A percentile compares a stretch with the other conserved stretches of the same genome.
These are phyloP conservation scores for Notodonta ziczac DNA, from an alignment of 2,888 invertebrate species.

Conservation along the genomic window DNA sequence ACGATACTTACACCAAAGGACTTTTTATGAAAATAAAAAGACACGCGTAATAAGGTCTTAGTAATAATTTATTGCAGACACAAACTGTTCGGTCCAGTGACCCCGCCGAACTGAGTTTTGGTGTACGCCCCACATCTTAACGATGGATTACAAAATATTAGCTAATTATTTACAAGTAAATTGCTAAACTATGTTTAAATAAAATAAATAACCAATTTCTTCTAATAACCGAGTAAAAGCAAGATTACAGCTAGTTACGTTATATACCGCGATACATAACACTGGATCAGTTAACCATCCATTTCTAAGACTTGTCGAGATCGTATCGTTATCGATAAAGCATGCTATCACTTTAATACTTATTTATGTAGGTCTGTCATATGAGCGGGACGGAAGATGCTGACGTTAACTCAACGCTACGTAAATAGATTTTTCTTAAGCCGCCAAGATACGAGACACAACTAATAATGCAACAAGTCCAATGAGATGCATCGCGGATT, in stretches of 20 bases:
- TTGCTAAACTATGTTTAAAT: constrained; percentile 44
- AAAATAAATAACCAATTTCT: constrained; percentile 80
- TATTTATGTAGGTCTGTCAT: too few species aligned
- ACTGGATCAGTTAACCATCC: constrained; percentile 11
- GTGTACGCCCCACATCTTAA: constrained; percentile 70
- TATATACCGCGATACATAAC: constrained; percentile 10
- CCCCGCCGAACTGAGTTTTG: constrained; percentile 73
- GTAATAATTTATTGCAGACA: constrained; percentile 81
- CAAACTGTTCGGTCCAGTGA: constrained; percentile 75
- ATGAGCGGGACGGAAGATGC: too few species aligned
- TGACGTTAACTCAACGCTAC: too few species aligned
- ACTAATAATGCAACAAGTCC: constrained; percentile 7
- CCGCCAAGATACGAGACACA: too few species aligned
- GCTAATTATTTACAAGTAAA: constrained; percentile 70
- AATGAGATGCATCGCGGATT: constrained; percentile 8
- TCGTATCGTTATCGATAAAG: too few species aligned
- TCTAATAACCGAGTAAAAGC: constrained; percentile 67
- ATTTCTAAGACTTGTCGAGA: constrained; percentile 1
- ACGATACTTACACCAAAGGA: not conserved
- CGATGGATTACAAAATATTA: constrained; percentile 62
- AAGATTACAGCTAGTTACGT: constrained; percentile 47
- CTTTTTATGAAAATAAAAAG: constrained; percentile 18
- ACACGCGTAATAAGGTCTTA: constrained; percentile 55
- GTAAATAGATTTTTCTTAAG: too few species aligned
- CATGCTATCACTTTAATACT: too few species aligned